phyloP scores from a whole-genome alignment of 1,140 invertebrate genomes.

The Atta colombica region DNA sequence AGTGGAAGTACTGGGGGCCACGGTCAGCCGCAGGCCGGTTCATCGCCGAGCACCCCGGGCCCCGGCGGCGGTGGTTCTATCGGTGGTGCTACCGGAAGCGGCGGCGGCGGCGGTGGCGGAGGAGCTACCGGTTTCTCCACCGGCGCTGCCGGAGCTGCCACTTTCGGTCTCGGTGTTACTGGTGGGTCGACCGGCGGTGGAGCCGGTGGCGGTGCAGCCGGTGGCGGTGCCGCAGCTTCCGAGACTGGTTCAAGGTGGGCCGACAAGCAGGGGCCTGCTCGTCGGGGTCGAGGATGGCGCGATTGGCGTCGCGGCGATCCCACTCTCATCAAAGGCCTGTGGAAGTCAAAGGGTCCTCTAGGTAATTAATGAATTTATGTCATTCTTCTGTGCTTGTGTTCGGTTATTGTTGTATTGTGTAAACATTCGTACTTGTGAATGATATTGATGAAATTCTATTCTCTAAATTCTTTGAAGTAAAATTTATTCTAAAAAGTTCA shows the following conservation, averaged over 20 bases:
- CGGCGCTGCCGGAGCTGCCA: no score
- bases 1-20: constrained; percentile 70
- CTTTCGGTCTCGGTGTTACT: no score
- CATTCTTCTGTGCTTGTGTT: background rate
- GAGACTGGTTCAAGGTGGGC: constrained; percentile 40
- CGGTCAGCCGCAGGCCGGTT: constrained; percentile 82
- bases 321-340: constrained; percentile 90
- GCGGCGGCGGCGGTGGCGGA: background rate
- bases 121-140: no score
- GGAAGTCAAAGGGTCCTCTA: constrained; percentile 88
- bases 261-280: constrained; percentile 39
- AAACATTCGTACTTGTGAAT: background rate
- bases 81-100: constrained; percentile 65
- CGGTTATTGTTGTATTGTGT: background rate
- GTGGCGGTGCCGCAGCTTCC: constrained; percentile 70
- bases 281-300: constrained; percentile 88
- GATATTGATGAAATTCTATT: background rate
- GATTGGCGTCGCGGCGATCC: constrained; percentile 90
- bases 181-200: no score
- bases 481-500: no score
- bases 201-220: constrained; percentile 65
- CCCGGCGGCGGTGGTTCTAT: constrained; percentile 64
- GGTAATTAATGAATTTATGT: constrained; percentile 81
- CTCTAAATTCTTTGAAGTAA: no score
- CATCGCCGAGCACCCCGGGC: constrained; percentile 80